Percentiles rank a stretch among this genome's conserved stretches.
Evolutionary conservation across 2,113 vertebrate genomes (phyloP).

Genomic region (Stigmatopora nigra): DNA sequence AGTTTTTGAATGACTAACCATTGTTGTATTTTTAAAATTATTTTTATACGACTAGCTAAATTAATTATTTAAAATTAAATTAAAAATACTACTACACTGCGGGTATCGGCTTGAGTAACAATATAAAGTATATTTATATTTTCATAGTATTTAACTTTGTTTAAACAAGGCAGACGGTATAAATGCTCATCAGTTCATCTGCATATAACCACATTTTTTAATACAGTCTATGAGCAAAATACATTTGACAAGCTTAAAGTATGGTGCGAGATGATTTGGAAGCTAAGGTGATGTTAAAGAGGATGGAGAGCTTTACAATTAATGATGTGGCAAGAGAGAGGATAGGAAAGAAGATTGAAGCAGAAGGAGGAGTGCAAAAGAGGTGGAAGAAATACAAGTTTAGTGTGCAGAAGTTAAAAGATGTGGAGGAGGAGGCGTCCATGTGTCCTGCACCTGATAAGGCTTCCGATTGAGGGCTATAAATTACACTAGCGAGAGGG

Average conservation of each 20-base stretch:
- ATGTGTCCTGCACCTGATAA: conserved; percentile 68
- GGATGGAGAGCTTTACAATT: conserved; percentile 35
- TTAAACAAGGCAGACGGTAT: too few relatives aligned
- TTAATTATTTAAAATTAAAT: too few relatives aligned
- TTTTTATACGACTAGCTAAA: too few relatives aligned
- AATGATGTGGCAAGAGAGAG: conserved; percentile 30
- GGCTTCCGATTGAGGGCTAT: conserved; percentile 59
- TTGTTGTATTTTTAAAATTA: too few relatives aligned
- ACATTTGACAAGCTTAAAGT: conserved; percentile 6
- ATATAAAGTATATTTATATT: too few relatives aligned
- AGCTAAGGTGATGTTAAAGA: conserved; percentile 16
- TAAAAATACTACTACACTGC: too few relatives aligned
- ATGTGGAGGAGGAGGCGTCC: conserved; percentile 49
- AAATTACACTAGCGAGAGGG: conserved; percentile 53
- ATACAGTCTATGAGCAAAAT: background rate
- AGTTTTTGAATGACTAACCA: too few relatives aligned
- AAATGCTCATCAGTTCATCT: too few relatives aligned
- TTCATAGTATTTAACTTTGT: too few relatives aligned
- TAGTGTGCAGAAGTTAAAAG: conserved; percentile 45
- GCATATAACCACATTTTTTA: background rate
- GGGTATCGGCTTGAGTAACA: too few relatives aligned
- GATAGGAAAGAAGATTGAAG: conserved; percentile 17
- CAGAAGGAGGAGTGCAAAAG: conserved; percentile 18
- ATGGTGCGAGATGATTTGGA: conserved; percentile 13
- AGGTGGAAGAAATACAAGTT: conserved; percentile 32